phyloP scores from a whole-genome alignment of 2,888 invertebrate genomes.

The Philaethria dido region DNA sequence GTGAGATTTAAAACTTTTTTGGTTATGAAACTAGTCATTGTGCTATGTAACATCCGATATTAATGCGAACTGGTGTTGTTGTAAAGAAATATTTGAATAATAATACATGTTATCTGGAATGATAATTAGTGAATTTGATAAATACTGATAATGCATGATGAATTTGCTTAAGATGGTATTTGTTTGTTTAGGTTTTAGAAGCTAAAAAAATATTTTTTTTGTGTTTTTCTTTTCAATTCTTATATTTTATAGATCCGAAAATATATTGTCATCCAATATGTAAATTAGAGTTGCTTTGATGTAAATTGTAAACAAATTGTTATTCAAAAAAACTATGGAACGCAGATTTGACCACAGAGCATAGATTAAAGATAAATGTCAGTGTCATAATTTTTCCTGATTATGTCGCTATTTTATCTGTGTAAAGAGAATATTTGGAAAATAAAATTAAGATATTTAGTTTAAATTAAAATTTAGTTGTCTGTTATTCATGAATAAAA shows the following conservation, averaged over 20 bases:
- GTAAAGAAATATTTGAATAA: constrained; percentile 60
- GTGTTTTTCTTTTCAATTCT: background rate
- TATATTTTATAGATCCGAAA: background rate
- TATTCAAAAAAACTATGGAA: background rate
- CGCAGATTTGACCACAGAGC: background rate
- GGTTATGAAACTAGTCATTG: constrained; percentile 63
- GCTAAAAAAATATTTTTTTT: background rate
- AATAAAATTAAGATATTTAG: too few relatives aligned
- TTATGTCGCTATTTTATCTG: background rate
- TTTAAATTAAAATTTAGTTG: too few relatives aligned
- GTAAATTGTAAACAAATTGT: background rate
- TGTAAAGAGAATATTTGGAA: background rate
- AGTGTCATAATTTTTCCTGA: background rate
- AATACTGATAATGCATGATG: constrained; percentile 52
- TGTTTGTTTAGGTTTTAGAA: constrained; percentile 20
- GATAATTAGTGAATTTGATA: constrained; percentile 69
- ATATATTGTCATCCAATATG: background rate
- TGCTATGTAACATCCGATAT: constrained; percentile 44
- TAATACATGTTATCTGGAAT: constrained; percentile 76
- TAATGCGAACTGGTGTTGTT: constrained; percentile 24
- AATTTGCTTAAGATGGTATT: constrained; percentile 31
- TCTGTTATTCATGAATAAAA: too few relatives aligned
- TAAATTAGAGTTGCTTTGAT: background rate
- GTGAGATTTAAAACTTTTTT: constrained; percentile 57
- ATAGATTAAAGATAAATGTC: background rate